Conservation (phyloP, 2,888 invertebrate species). For the Habroteleia sp. region DNA sequence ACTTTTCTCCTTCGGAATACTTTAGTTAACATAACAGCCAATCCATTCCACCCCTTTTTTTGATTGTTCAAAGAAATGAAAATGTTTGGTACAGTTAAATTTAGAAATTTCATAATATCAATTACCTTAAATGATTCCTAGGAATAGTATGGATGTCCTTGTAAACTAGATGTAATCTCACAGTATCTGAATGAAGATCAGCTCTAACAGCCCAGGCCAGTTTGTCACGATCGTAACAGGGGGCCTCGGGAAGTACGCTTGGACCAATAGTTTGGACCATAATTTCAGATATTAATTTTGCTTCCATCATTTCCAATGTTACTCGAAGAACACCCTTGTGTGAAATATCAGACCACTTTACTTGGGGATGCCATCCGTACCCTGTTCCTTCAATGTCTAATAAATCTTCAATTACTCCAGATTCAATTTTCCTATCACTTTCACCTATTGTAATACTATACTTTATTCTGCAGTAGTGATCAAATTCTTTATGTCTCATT, state of each 20-base stretch:
- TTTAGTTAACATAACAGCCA: not conserved
- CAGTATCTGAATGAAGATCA: constrained; percentile 89
- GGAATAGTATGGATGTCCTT: constrained; percentile 90
- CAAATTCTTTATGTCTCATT: constrained; percentile 89
- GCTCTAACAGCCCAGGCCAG: constrained; percentile 89
- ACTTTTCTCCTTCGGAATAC: too few relatives aligned
- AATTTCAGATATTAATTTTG: constrained; percentile 86
- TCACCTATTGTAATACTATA: constrained; percentile 87
- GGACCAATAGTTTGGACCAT: constrained; percentile 82
- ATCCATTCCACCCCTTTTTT: too few relatives aligned
- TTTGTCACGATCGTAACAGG: constrained; percentile 90
- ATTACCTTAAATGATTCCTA: constrained; percentile 86
- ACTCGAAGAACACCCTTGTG: constrained; percentile 85
- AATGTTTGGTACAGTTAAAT: too few relatives aligned
- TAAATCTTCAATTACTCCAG: constrained; percentile 87
- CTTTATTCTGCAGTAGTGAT: constrained; percentile 88
- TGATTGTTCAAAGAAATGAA: too few relatives aligned
- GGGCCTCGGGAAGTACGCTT: constrained; percentile 83
- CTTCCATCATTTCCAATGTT: constrained; percentile 88
- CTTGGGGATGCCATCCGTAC: constrained; percentile 87
- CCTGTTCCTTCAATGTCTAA: constrained; percentile 87
- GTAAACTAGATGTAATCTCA: constrained; percentile 88
- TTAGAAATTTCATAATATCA: too few relatives aligned
- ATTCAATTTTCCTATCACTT: constrained; percentile 86
- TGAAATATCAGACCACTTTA: constrained; percentile 83